phyloP scores from a whole-genome alignment of 1,140 invertebrate genomes.

The Ridgeia piscesae region DNA sequence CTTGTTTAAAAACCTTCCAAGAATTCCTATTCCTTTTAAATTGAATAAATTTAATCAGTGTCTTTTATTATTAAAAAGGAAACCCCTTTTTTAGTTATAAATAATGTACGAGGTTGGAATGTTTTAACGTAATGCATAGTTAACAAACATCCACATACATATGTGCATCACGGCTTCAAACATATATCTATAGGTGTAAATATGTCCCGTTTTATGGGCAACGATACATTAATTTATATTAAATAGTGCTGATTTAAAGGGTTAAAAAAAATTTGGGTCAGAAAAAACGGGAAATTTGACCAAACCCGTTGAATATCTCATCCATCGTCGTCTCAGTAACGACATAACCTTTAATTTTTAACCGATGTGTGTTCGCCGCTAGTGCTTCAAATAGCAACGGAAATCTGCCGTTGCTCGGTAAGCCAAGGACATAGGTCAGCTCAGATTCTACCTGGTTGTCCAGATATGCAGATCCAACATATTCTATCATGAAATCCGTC shows the following conservation, averaged over 20 bases:
- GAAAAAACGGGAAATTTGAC: not conserved
- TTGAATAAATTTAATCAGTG: too few species aligned
- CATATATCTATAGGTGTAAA: not conserved
- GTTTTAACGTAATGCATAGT: not conserved
- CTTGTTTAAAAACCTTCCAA: not conserved
- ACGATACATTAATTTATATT: not conserved
- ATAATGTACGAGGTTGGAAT: not conserved
- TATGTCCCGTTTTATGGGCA: not conserved
- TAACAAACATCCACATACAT: not conserved
- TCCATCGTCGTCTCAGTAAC: not conserved
- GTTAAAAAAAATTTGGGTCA: too few species aligned
- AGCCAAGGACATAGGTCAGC: not conserved
- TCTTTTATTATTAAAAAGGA: not conserved
- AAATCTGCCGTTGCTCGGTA: not conserved
- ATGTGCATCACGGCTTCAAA: not conserved
- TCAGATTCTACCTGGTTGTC: not conserved
- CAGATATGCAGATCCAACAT: not conserved
- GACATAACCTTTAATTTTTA: not conserved
- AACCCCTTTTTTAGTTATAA: not conserved
- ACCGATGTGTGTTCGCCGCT: not conserved
- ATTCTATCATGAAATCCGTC: not conserved
- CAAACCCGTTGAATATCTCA: not conserved
- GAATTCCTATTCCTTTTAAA: too few species aligned
- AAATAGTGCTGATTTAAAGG: too few species aligned
- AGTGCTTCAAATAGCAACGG: not conserved